These are phyloP conservation scores for Neogale vison DNA, from an alignment of 2,113 vertebrate genomes.

Conservation along the genomic window DNA sequence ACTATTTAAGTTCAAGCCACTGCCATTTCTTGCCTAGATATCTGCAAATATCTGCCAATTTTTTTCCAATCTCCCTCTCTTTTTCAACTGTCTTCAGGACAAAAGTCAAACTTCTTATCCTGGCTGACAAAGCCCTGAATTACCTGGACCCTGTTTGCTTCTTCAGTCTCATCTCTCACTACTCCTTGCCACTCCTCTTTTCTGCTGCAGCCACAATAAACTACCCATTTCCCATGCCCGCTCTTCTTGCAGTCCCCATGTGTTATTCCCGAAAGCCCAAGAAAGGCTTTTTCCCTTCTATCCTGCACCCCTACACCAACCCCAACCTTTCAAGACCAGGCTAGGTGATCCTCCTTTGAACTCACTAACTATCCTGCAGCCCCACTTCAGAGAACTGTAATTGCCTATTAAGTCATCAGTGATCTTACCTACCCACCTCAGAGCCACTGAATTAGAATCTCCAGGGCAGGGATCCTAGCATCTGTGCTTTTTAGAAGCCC, in stretches of 20 bases:
- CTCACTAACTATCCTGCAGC: background rate
- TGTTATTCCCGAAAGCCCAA: background rate
- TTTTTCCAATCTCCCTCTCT: background rate
- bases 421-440: background rate
- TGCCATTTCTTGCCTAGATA: background rate
- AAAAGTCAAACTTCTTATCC: slow-evolving; percentile 14
- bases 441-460: background rate
- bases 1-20: background rate
- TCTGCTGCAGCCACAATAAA: background rate
- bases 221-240: background rate
- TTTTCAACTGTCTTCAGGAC: background rate
- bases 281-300: background rate
- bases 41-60: slow-evolving; percentile 10
- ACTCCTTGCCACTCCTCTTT: background rate
- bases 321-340: background rate
- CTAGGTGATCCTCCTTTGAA: background rate
- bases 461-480: background rate
- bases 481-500: background rate
- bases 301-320: background rate
- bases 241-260: background rate
- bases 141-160: background rate
- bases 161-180: background rate
- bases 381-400: background rate
- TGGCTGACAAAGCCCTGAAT: background rate
- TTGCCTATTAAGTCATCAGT: background rate